Percentiles rank a stretch among this genome's conserved stretches.
Conservation (phyloP, 2,888 invertebrate species). For the Phragmatobia fuliginosa region DNA sequence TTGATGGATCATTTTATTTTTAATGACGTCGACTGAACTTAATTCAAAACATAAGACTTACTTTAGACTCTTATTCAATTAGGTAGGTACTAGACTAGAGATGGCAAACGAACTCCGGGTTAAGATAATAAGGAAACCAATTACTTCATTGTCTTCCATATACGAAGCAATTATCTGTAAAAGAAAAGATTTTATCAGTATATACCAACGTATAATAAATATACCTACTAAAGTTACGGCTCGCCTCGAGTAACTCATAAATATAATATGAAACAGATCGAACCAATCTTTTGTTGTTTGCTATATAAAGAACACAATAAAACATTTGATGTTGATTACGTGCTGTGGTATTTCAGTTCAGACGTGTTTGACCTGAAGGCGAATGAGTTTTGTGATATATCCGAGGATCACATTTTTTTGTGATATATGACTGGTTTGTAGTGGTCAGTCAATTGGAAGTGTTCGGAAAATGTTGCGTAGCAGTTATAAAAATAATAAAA, state of each 20-base stretch:
- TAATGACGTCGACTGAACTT: not conserved
- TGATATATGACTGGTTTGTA: conserved; percentile 67
- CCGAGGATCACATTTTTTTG: conserved; percentile 59
- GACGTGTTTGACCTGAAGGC: conserved; percentile 42
- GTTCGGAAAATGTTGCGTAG: not conserved
- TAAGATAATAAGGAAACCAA: not conserved
- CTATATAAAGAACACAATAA: conserved; percentile 42
- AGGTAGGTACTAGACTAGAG: too few species aligned
- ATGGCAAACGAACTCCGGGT: not conserved
- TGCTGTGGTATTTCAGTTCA: conserved; percentile 31
- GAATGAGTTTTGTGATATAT: conserved; percentile 59
- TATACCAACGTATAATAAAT: conserved; percentile 37
- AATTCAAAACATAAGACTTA: not conserved
- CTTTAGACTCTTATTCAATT: not conserved
- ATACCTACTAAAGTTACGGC: conserved; percentile 25
- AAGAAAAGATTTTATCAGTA: conserved; percentile 35
- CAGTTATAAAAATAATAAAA: not conserved
- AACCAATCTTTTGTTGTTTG: conserved; percentile 36
- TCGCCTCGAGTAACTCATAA: conserved; percentile 37
- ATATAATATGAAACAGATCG: conserved; percentile 38
- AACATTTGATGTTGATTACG: conserved; percentile 49
- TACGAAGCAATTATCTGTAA: conserved; percentile 26
- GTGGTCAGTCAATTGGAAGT: conserved; percentile 24
- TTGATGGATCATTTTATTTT: not conserved
- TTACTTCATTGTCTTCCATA: not conserved